Conservation (phyloP, 2,888 invertebrate species). For the Ophioninae sp. region DNA sequence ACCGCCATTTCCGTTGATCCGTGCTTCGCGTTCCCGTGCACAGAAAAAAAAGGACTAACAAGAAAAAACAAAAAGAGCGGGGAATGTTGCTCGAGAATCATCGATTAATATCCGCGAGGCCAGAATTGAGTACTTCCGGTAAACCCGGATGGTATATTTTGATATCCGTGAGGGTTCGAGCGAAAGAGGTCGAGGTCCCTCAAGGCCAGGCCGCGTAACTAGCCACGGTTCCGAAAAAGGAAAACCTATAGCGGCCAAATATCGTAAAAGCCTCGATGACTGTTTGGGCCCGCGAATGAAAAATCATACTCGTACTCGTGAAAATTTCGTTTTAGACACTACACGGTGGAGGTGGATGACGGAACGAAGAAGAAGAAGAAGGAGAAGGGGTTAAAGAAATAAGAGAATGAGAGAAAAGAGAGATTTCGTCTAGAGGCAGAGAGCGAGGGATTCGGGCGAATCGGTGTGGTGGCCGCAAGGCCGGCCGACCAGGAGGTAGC, state of each 20-base stretch:
- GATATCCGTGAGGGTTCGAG: conserved; percentile 3
- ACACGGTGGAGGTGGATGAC: conserved; percentile 62
- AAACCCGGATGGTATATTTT: conserved; percentile 1
- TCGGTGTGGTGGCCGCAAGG: conserved; percentile 62
- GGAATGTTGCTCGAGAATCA: not conserved
- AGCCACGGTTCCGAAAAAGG: not conserved
- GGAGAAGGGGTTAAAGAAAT: conserved; percentile 26
- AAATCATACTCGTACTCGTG: conserved; percentile 44
- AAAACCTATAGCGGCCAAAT: conserved; percentile 13
- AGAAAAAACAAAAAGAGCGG: not conserved
- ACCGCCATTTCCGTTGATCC: conserved; percentile 12
- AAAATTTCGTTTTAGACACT: conserved; percentile 63
- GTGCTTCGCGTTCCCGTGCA: not conserved
- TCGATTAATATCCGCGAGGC: not conserved
- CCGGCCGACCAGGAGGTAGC: conserved; percentile 63
- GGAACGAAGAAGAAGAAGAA: conserved; percentile 11
- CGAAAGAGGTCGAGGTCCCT: conserved; percentile 34
- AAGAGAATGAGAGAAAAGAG: conserved; percentile 62
- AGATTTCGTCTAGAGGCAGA: conserved; percentile 54
- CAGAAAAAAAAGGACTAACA: not conserved
- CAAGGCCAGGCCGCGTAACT: conserved; percentile 20
- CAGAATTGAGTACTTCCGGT: not conserved
- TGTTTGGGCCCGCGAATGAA: conserved; percentile 20
- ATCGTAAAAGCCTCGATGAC: conserved; percentile 28
- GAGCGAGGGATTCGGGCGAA: conserved; percentile 40